phyloP scores from a whole-genome alignment of 2,888 invertebrate species.

The Sylvicola fuscatus region DNA sequence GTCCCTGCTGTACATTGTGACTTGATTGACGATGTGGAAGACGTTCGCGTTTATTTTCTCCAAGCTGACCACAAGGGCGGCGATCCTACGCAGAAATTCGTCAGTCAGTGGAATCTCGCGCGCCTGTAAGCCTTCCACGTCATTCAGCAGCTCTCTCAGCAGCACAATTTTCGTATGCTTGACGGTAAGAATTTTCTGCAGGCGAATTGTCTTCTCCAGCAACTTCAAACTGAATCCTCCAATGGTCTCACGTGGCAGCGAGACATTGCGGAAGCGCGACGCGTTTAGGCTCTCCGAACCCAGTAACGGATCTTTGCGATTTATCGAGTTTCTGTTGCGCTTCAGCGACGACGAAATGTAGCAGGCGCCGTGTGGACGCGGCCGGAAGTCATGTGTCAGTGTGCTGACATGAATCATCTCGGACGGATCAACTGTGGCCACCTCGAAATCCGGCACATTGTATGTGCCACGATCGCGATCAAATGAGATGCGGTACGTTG shows the following conservation, averaged over 20 bases:
- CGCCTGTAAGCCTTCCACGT: conserved; percentile 71
- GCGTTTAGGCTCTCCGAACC: conserved; percentile 19
- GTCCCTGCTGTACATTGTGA: conserved; percentile 67
- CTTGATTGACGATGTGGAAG: too few relatives aligned
- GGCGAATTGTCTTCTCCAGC: conserved; percentile 66
- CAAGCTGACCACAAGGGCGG: conserved; percentile 66
- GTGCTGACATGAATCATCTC: conserved; percentile 76
- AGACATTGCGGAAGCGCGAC: conserved; percentile 26
- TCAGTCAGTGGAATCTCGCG: conserved; percentile 57
- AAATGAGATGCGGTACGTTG: conserved; percentile 87
- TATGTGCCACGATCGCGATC: conserved; percentile 88
- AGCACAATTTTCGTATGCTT: conserved; percentile 65
- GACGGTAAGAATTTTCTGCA: conserved; percentile 74
- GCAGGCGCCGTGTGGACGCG: conserved; percentile 28
- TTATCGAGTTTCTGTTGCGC: conserved; percentile 15
- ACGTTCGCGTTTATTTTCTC: too few relatives aligned
- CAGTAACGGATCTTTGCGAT: conserved; percentile 51
- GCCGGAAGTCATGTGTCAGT: conserved; percentile 61
- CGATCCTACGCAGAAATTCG: conserved; percentile 84
- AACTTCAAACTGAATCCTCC: conserved; percentile 73
- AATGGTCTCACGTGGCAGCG: conserved; percentile 25
- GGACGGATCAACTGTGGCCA: conserved; percentile 76
- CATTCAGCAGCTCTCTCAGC: conserved; percentile 69
- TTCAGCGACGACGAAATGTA: conserved; percentile 20
- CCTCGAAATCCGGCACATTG: conserved; percentile 92